These are phyloP conservation scores for Strix uralensis DNA, from an alignment of 2,113 vertebrate genomes.

Conservation along the genomic window DNA sequence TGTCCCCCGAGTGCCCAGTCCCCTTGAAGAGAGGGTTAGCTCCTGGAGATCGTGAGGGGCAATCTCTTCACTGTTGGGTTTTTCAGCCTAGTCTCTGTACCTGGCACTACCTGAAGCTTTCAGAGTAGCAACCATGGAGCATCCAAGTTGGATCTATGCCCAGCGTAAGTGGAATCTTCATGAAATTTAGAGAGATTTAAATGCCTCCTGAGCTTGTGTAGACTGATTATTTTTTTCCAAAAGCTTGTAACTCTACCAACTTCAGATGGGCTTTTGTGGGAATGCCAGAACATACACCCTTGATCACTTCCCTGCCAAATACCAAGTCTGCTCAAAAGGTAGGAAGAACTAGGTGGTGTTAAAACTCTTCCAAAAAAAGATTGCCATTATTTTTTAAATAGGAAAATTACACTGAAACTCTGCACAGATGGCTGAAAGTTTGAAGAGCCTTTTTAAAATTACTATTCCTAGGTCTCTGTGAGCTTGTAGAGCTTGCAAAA, in stretches of 20 bases:
- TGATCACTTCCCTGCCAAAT: conserved; percentile 38
- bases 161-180: conserved; percentile 25
- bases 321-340: conserved; percentile 21
- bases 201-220: conserved; percentile 47
- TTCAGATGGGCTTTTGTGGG: conserved; percentile 54
- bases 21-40: not conserved
- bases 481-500: conserved; percentile 17
- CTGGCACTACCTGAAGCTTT: conserved; percentile 26
- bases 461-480: not conserved
- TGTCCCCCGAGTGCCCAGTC: accelerated
- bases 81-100: not conserved
- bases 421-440: conserved; percentile 55
- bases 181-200: conserved; percentile 57
- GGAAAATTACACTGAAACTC: conserved; percentile 21
- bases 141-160: conserved; percentile 54
- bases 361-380: conserved; percentile 52
- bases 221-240: conserved; percentile 21
- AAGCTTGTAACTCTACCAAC: conserved; percentile 66
- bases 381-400: conserved; percentile 12
- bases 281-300: conserved; percentile 51
- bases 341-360: conserved; percentile 1
- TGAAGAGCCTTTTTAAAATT: not conserved
- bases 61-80: not conserved
- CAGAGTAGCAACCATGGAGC: not conserved
- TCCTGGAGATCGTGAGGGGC: not conserved